Evolutionary conservation across 2,888 invertebrate genomes (phyloP).

Genomic region (Platycheirus rosarum): DNA sequence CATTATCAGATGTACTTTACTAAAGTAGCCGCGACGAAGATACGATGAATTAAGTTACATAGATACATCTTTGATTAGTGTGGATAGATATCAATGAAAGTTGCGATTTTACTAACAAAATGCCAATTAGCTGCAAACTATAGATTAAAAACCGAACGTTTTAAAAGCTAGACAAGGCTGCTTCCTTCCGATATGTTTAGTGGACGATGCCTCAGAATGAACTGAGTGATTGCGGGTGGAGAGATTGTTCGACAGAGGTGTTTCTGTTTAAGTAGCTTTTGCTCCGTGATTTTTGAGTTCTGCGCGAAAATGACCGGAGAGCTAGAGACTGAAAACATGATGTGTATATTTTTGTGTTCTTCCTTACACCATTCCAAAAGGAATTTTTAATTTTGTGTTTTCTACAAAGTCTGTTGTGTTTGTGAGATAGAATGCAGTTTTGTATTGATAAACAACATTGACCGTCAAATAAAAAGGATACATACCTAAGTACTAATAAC

Average conservation of each 20-base stretch:
- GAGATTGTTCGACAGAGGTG: constrained; percentile 38
- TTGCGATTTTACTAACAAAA: constrained; percentile 21
- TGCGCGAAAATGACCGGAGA: constrained; percentile 55
- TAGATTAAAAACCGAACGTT: constrained; percentile 43
- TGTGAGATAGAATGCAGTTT: constrained; percentile 54
- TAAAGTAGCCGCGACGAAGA: constrained; percentile 27
- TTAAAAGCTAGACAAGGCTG: constrained; percentile 14
- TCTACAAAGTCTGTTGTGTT: constrained; percentile 21
- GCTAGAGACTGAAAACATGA: too few species aligned
- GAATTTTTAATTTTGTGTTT: constrained; percentile 1
- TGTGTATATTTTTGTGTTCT: too few species aligned
- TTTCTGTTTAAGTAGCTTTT: constrained; percentile 10
- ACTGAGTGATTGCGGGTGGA: constrained; percentile 51
- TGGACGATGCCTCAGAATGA: constrained; percentile 50
- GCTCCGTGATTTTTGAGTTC: constrained; percentile 65
- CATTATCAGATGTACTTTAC: neutral
- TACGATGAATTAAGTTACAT: constrained; percentile 27
- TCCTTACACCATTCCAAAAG: constrained; percentile 34
- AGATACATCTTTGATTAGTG: constrained; percentile 27
- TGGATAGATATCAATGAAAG: constrained; percentile 17
- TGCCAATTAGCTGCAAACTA: constrained; percentile 52
- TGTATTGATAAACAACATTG: constrained; percentile 69
- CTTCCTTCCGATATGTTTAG: constrained; percentile 41
- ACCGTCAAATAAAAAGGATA: constrained; percentile 57
- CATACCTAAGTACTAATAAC: neutral